Base-by-base conservation (phyloP, 2,113 vertebrate genomes). In the pig (Sus scrofa) region DNA sequence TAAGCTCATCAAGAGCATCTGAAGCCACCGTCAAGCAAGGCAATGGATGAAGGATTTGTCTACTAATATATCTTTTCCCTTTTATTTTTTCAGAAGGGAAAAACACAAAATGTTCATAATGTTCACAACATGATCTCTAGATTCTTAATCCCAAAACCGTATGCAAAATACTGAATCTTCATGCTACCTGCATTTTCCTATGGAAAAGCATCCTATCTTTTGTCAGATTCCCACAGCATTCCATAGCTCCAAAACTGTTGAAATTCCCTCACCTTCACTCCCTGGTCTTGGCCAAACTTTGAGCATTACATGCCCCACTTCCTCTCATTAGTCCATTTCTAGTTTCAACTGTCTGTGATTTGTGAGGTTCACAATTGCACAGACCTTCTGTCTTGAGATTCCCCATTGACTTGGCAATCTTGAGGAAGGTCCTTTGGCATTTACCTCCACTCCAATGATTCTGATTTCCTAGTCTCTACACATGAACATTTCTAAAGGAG, bases 1-100 rank as follows among this genome's bases (percentile, higher is more conserved):
- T 52, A 86, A 86, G 52, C 62, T 94, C 73, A 85, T 67, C 37
- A 39, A 91, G 78, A 93, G 32, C 54, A 91, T 60, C 27, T 39
- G 63, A 68, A 54, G 34, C 74, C 39, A 16, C 81, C 22, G 9
- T 62, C 68, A 74, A 96, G 63, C 52, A 96, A n/a, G 32, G 34
- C 50, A 85, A 75, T 44, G 44, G 44, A 44, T 44, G 52, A 94
- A 81, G 37, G 50, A 56, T 56, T n/a, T 65, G 74, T 62, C 77
- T n/a, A 60, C 44, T 58, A 71, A 30, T 4, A 1, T 19, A 70
- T 34, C 77, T 32, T 1, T 16, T 6, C 67, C 54, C 37, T 86
- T 62, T 75, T 37, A 37, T 34, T n/a, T 74, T 67, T 75, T 44
- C 24, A 62, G 65, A 73, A 96, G 18, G 34, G n/a, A 92, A 52